Evolutionary conservation across 2,113 vertebrate species (phyloP).

Genomic region (Corydoras sp.): DNA sequence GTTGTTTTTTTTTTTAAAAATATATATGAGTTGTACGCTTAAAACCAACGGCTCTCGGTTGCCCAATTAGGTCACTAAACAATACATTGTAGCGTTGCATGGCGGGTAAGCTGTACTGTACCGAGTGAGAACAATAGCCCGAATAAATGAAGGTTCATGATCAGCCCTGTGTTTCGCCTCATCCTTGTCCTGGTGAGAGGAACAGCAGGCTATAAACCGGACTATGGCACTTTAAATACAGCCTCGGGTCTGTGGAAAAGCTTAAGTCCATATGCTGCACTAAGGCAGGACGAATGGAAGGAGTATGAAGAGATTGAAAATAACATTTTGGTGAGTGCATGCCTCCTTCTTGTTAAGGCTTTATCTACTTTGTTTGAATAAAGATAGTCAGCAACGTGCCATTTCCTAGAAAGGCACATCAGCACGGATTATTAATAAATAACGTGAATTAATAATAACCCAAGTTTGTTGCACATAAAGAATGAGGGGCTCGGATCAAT

Average conservation of each 20-base stretch:
- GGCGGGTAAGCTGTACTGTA: background rate
- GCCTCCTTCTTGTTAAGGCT: slow-evolving; percentile 11
- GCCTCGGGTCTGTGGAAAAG: slow-evolving; percentile 53
- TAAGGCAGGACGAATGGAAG: slow-evolving; percentile 53
- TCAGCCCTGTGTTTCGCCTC: slow-evolving; percentile 33
- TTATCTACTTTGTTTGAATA: slow-evolving; percentile 7
- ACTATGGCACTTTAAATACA: slow-evolving; percentile 54
- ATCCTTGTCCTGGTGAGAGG: slow-evolving; percentile 44
- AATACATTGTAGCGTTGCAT: background rate
- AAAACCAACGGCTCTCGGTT: background rate
- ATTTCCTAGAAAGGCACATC: background rate
- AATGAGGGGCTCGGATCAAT: too few relatives aligned
- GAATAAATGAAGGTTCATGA: slow-evolving; percentile 19
- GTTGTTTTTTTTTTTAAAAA: background rate
- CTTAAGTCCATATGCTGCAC: slow-evolving; percentile 50
- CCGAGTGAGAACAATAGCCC: background rate
- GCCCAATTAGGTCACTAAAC: background rate
- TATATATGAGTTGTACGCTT: background rate
- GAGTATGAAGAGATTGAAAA: slow-evolving; percentile 48
- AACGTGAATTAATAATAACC: too few relatives aligned
- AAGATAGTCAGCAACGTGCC: background rate
- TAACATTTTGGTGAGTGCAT: slow-evolving; percentile 38
- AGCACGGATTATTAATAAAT: background rate
- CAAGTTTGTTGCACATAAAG: too few relatives aligned
- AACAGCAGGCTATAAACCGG: slow-evolving; percentile 47